A percentile compares a stretch with the other conserved stretches of the same genome.
These are phyloP conservation scores for Teleopsis dalmanni DNA, from an alignment of 1,140 invertebrate genomes.

Conservation along the genomic window DNA sequence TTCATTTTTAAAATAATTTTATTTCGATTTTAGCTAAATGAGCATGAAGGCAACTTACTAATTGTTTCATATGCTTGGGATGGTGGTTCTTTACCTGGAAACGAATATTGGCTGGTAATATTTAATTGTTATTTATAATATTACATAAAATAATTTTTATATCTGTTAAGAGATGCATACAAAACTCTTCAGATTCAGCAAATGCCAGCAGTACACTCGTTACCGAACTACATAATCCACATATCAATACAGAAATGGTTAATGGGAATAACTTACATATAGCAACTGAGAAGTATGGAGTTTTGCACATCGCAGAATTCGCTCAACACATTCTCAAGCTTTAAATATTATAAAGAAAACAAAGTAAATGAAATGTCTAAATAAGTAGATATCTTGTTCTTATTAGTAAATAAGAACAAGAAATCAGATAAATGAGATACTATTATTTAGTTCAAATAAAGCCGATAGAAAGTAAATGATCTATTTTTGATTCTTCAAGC, in stretches of 20 bases:
- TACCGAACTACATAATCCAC: constrained; percentile 52
- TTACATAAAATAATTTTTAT: neutral
- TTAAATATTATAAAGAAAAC: no score
- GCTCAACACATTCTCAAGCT: constrained; percentile 29
- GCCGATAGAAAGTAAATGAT: no score
- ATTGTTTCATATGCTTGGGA: constrained; percentile 62
- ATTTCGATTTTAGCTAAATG: neutral
- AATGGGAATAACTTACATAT: constrained; percentile 48
- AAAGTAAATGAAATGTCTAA: no score
- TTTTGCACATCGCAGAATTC: constrained; percentile 49
- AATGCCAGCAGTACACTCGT: constrained; percentile 54
- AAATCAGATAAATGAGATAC: no score
- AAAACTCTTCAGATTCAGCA: constrained; percentile 51
- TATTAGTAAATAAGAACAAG: no score
- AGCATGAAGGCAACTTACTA: constrained; percentile 27
- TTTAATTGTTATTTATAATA: neutral
- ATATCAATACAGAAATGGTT: constrained; percentile 48
- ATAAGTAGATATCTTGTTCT: no score
- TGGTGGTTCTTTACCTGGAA: constrained; percentile 58
- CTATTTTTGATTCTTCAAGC: no score
- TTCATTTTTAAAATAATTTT: neutral
- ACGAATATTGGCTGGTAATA: constrained; percentile 49
- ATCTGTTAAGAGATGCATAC: constrained; percentile 24
- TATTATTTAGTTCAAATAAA: no score
- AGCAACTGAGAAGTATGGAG: constrained; percentile 44